Base-by-base conservation (phyloP, 2,888 invertebrate genomes). In the Nudaria mundana region DNA sequence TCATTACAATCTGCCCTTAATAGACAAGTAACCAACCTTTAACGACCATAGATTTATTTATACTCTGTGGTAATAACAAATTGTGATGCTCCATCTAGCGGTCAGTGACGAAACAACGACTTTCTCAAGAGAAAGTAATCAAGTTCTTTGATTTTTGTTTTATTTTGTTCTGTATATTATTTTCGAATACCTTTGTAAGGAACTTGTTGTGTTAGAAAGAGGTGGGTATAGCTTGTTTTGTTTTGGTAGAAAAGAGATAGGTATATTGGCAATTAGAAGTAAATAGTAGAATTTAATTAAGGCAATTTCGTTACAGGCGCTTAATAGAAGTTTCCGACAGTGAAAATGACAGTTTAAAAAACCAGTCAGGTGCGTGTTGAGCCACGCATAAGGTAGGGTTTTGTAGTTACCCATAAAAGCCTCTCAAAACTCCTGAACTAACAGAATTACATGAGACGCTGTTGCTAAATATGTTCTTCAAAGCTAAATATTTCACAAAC, bases 101-200 rank as follows among this genome's bases (percentile, higher is more conserved):
- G 16, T n/a, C 31, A 18, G 44, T 56, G 63, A 56, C 49, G 64
- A 52, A 55, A 56, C 41, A 44, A n/a, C 16, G 48, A 64, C 67
- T 66, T 66, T 67, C 54, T 63, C 56, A 25, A 23, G 54, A 58
- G 66, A 67, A 67, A 67, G 66, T 64, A 47, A 56, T 63, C 55
- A 48, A 26, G 37, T 56, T 52, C 51, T 52, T 51, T 25, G 47
- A 39, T 57, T 48, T 53, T 50, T 64, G 50, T 52, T 29, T 52
- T 52, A 57, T 50, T 51, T 39, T 58, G 44, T 12, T 25, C 11
- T 5, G 12, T 11, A 11, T 24, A 5, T 25, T 10, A 11, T 12
- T 25, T 5, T 24, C 24, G 11, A 6, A 25, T 37, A 31, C 16
- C n/a, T 22, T 26, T 42, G 33, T 18, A 2, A 13, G 20, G 5